Base-by-base conservation (phyloP, 1,140 invertebrate species). In the Eupeodes corollae region DNA sequence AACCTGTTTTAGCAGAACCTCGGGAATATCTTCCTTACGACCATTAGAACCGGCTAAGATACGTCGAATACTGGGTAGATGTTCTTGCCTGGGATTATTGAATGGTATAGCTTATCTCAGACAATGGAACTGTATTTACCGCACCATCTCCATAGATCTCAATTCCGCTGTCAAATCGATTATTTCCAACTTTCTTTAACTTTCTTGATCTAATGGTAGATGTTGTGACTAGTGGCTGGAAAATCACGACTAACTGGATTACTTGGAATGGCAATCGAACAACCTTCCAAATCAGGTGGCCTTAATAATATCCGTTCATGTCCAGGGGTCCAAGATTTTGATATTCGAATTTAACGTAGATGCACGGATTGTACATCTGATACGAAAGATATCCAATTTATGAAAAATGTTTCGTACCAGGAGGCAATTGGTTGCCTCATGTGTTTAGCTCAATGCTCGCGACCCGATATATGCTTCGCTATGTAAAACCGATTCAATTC, bases 31-130 rank as follows among this genome's bases (percentile, higher is more conserved):
- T 48, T 86, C 81, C 52, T 85, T 86, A 6, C 82, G 70, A 1
- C 86, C 86, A 59, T 84, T 87, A 34, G 84, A 86, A 1, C 86
- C 84, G 9, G 81, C 84, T 1, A 90, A 68, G 54, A 90, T 88
- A 40, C 86, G 73, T 0, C 83, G 83, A 49, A 89, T 86, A 46
- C 82, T 84, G 1, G 82, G 75, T 65, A 72, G 74, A 64, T 84
- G 72, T 58, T 84, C 54, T 75, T 80, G 48, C 77, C 77, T 41
- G 11, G 53, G 50, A 34, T 54, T 53, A 15, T n/a, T 16, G 55
- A 79, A 42, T 44, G 38, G 21, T 42, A 38, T 12, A 5, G 32
- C 3, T 5, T 42, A 44, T 43, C 34, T 21, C 42, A 31, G 11
- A 13, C 40, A 42, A 26, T 26, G 21, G 21, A 5, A 26, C 21